These are phyloP conservation scores for Stichodactyla helianthus DNA, from an alignment of 64 coral and sea anemone species.

Conservation along the genomic window DNA sequence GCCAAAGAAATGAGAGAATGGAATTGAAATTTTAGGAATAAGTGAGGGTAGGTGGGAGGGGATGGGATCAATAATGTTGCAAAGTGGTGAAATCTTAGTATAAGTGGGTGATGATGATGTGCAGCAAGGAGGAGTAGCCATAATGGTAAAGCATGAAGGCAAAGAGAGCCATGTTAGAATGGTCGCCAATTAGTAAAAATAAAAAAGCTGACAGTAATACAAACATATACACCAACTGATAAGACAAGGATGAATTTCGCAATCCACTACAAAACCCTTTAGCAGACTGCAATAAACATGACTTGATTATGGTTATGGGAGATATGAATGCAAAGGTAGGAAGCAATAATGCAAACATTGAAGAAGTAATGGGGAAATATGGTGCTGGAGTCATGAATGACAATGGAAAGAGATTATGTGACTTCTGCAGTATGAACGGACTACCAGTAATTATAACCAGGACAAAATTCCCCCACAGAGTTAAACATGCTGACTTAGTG, in stretches of 20 bases:
- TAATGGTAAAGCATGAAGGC: slow-evolving; percentile 31
- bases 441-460: slow-evolving; percentile 13
- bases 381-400: slow-evolving; percentile 22
- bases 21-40: slow-evolving; percentile 26
- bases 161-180: slow-evolving; percentile 29
- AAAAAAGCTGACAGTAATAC: slow-evolving; percentile 45
- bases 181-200: slow-evolving; percentile 44
- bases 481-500: slow-evolving; percentile 26
- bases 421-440: slow-evolving; percentile 21
- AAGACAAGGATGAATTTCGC: slow-evolving; percentile 53
- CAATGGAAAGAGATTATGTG: slow-evolving; percentile 35
- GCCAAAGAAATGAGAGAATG: slow-evolving; percentile 24
- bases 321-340: slow-evolving; percentile 29
- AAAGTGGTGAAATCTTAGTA: not conserved
- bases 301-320: slow-evolving; percentile 42
- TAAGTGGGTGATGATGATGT: slow-evolving; percentile 1
- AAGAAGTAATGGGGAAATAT: slow-evolving; percentile 38
- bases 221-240: slow-evolving; percentile 44
- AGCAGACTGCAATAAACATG: slow-evolving; percentile 20
- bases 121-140: slow-evolving; percentile 39
- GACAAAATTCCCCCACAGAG: slow-evolving; percentile 25
- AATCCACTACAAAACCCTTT: slow-evolving; percentile 39
- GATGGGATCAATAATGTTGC: not conserved
- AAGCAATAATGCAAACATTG: slow-evolving; percentile 1
- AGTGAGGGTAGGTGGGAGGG: not conserved